Base-by-base conservation (phyloP, 2,113 vertebrate genomes). In the Microtus ochrogaster region DNA sequence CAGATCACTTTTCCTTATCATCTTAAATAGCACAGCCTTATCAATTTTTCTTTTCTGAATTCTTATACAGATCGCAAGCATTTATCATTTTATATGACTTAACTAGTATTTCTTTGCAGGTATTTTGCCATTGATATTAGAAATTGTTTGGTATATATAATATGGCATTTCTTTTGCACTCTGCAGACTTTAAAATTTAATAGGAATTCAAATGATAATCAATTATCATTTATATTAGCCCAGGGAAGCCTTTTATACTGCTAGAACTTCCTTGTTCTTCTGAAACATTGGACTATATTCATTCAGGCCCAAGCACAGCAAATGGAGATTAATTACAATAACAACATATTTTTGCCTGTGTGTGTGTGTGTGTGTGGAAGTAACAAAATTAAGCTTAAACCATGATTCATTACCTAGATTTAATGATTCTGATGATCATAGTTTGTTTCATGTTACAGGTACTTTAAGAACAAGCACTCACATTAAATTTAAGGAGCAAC, bases 221-320 rank as follows among this genome's bases (percentile, higher is more conserved):
- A 93, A 14, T 16, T 13, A 30, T 65, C 68, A 52, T 52, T 52
- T 52, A 36, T 47, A 65, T 83, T 74, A 47, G 5, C 39, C n/a
- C 24, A 3, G 79, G n/a, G 33, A 81, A 90, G 19, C 65, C 19
- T 91, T 88, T 7, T 84, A 41, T 72, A 65, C 16, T 47, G 44
- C 30, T 61, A 52, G 65, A 5, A 2, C 1, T 72, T 84, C 19
- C n/a, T n/a, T 63, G 30, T 21, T 47, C 8, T n/a, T 83, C 92
- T 91, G 13, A 97, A 94, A 90, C 58, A 13, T 55, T 47, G 33
- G 39, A 84, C 74, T 95, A 24, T n/a, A 68, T 76, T 76, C n/a
- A 68, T 81, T 70, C 7, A 73, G 26, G 70, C 73, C 52, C 90
- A 90, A n/a, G 8, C 22, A 52, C 8, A 89, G 55, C 5, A 76